Evolutionary conservation across 1,140 invertebrate species (phyloP), one percentile per base, ranked within the genome.

Genomic region (Mya arenaria): DNA sequence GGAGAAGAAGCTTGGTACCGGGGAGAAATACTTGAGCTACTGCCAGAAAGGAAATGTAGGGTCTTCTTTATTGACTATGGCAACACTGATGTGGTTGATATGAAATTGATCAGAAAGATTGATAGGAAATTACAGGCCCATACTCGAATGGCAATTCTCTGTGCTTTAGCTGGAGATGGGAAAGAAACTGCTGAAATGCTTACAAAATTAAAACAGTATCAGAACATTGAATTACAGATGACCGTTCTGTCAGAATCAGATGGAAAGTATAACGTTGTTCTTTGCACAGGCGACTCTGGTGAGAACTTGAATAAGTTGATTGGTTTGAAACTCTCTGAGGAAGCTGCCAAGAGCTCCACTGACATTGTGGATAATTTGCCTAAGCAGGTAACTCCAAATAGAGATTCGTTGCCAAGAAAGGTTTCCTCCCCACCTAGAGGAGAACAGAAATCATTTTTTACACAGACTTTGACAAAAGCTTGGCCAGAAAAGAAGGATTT

Each of bases 1-100:
- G 55, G 48, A 41, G 52, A 39, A 19, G 66, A 6, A 36, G 85
- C 80, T 28, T 89, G 88, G 88, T 87, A 89, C 75, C 65, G 88
- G 65, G 86, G 65, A 15, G 55, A 68, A 28, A 63, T 89, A 1
- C 32, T 88, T 4, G 79, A 72, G 32, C 41, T 69, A 17, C 15
- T 56, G 13, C 66, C 74, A 19, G 23, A 69, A 4, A 37, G 63
- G 5, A 58, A 66, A 68, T 56, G 37, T 25, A 68, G 80, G 30
- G 84, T 88, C 48, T 72, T 83, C 23, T 89, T 85, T 63, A 65
- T 88, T 36, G 88, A 89, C 65, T 87, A 86, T 81, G 88, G 88
- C 39, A 83, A 88, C 48, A 66, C 28, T 1, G 83, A 86, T 30
- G 30, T 28, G 13, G 78, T 89, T 34, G 52, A 39, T 19, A 44